Evolutionary conservation across 2,113 vertebrate genomes (phyloP), one percentile per base, ranked within the genome.

Genomic region (Prochilodus magdalenae): DNA sequence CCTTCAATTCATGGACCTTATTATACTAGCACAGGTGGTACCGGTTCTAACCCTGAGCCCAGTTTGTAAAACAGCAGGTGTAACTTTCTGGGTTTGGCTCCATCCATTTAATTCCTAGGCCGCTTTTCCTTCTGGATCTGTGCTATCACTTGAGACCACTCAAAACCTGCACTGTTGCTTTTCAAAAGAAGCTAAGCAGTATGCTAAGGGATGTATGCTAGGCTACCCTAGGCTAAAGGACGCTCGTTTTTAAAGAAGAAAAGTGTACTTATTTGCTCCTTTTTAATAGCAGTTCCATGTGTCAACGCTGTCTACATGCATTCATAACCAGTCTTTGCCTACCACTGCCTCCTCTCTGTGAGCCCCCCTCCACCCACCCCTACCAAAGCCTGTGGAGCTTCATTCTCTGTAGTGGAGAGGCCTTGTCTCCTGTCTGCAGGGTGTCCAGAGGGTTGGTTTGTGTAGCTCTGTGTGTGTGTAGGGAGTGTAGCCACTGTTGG

Each of bases 41-140:
- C 59, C 12, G 72, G 30, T 82, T 24, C 73, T 26, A 77, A 82
- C 26, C 82, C 60, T 62, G 26, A 30, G 57, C 44, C 63, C n/a
- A 18, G 75, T 73, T 63, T 86, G 62, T 77, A 29, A 22, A 1
- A 72, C 29, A 75, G 66, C 66, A 44, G 62, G 67, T 67, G 73
- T 81, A 81, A 81, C 85, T 88, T 84, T 51, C 79, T 51, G 36
- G 30, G 47, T 81, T 70, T 57, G 62, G 62, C 24, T 77, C 67
- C 16, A 44, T 65, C 69, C 77, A 73, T 60, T 63, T 76, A 75
- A 72, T 60, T 80, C 87, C 82, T 36, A 81, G 77, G 82, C 70
- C 73, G 59, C 36, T 62, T 85, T 70, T 83, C 79, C 60, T 80
- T 83, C 74, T 73, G 47, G 53, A 81, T 14, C 65, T 79, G 51